Base-by-base conservation (phyloP, 2,888 invertebrate species). In the Therioaphis trifolii region DNA sequence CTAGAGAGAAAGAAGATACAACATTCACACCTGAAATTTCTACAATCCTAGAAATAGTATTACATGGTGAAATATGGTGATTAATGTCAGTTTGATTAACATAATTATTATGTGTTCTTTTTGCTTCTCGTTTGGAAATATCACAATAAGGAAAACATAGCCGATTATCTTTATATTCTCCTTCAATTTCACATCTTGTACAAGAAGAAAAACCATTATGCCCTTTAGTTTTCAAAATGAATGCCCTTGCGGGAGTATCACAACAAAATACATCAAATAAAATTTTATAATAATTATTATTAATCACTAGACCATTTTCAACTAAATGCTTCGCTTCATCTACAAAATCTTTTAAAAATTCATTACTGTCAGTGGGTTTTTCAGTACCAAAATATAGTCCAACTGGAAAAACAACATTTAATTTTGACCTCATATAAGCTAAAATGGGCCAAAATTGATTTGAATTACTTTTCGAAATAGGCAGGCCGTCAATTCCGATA, bases 171-270 rank as follows among this genome's bases (percentile, higher is more conserved):
- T 63, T 63, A 29, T 66, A 40, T 14, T 40, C 68, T 18, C 68
- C 68, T 68, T 68, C 68, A 40, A 68, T 68, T 43, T 68, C 68
- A 40, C 40, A 68, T 84, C 86, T 87, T 18, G 87, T 87, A 86
- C 87, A 87, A 18, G 87, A 87, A 86, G 85, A 85, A 85, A 87
- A 87, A 2, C 87, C 87, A 84, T 79, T 87, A 79, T 87, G 87
- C 9, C 86, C n/a, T n/a, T n/a, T n/a, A n/a, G n/a, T n/a, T n/a
- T n/a, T n/a, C n/a, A n/a, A n/a, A n/a, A n/a, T n/a, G 85, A 85
- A 87, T 87, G 86, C 85, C 84, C 87, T 85, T 14, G 88, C 88
- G 40, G 87, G 87, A 29, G 87, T 85, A 86, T 88, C 88, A 86
- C 87, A 87, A 15, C 87, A 85, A 77, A 87, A 66, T 29, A 63